Base-by-base conservation (phyloP, 2,113 vertebrate species). In the Neolamprologus caudopunctatus region DNA sequence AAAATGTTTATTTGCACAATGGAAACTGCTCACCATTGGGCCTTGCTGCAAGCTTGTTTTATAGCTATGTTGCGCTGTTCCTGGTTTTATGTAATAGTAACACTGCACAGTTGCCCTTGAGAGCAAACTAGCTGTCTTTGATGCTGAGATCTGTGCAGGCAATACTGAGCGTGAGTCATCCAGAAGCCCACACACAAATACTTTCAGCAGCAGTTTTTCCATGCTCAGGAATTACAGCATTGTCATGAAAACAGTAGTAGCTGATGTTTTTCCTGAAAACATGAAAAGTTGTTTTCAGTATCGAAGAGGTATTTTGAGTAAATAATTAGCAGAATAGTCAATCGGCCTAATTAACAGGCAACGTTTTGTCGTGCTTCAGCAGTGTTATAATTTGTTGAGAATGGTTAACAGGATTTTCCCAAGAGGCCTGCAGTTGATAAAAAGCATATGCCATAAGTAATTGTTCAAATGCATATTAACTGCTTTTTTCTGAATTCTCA, bases 101-200 rank as follows among this genome's bases (percentile, higher is more conserved):
- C 92, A 80, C 90, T 88, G 91, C 89, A 81, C 86, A 83, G 85
- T 91, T 93, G 93, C 95, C 94, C 94, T 95, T 94, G 88, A 93
- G 94, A 91, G 92, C 87, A 93, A 95, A 92, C 93, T 85, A 73
- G 86, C 84, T 90, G 91, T 90, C 92, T 95, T 95, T 93, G 92
- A 95, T 94, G 93, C 89, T 82, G 71, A 91, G 94, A 93, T 94
- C 61, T 93, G 87, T 94, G 91, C 93, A 90, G 93, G 94, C 92
- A 93, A 87, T 57, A 92, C 92, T 84, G 88, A 88, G 91, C 87
- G 88, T 96, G 95, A 96, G 92, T 96, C 95, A 96, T 89, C 85
- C 54, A 85, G 87, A 93, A 92, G 91, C 92, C 92, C 91, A 92
- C 95, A 95, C 94, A 94, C 92, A 93, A 42, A 90, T 71, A 93